A percentile compares a stretch with the other conserved stretches of the same genome.
Conservation (phyloP, 2,113 vertebrate genomes). For the Scophthalmus maximus region DNA sequence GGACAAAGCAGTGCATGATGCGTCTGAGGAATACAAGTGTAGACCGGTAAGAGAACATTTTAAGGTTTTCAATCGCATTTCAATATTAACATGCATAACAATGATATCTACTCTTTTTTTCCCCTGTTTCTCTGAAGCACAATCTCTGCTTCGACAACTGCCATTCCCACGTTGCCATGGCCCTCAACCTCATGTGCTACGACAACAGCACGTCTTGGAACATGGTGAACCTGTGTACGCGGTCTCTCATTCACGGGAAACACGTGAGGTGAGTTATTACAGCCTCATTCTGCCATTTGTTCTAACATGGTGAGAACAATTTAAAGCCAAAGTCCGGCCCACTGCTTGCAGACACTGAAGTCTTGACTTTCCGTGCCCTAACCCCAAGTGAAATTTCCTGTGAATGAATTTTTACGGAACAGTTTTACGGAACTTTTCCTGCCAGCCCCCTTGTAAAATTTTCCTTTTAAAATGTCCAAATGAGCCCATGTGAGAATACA, state of each 20-base stretch:
- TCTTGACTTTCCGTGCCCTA: no score
- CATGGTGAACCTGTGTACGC: constrained; percentile 94
- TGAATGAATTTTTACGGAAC: no score
- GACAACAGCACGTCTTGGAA: constrained; percentile 96
- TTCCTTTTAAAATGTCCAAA: no score
- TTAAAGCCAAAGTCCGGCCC: not conserved
- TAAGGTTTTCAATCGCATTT: not conserved
- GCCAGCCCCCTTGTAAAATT: no score
- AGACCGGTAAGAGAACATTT: constrained; percentile 85
- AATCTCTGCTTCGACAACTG: constrained; percentile 98
- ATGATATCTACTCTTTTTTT: not conserved
- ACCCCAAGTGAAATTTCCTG: no score
- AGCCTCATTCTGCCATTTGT: not conserved
- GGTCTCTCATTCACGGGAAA: constrained; percentile 89
- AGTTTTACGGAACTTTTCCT: no score
- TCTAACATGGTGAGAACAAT: not conserved
- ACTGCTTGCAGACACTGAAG: no score
- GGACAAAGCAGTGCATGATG: constrained; percentile 92
- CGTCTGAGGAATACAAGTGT: constrained; percentile 96
- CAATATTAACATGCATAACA: not conserved
- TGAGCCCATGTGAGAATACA: no score
- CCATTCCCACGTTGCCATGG: constrained; percentile 96
- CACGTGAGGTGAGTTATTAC: constrained; percentile 88
- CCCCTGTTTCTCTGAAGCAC: constrained; percentile 84
- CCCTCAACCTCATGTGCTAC: constrained; percentile 96